Percentiles rank a stretch among this genome's conserved stretches.
Conservation (phyloP, 2,797 vertebrate species). For the Enteromius mattozi region DNA sequence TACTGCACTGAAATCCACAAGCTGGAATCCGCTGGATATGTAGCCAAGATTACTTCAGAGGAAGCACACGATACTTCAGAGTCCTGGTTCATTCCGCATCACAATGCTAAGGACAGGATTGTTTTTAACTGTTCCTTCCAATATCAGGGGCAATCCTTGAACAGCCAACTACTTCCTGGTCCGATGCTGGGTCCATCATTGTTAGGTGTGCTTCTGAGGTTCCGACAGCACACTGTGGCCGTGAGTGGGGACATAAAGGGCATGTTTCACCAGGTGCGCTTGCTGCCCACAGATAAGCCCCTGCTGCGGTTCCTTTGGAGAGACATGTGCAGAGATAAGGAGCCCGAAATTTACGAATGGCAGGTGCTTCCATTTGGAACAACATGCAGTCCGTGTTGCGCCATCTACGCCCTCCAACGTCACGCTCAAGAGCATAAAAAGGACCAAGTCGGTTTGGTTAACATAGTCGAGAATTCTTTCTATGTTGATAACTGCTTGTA, state of each 20-base stretch:
- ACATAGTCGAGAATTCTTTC: not conserved
- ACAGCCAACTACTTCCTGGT: constrained; percentile 41
- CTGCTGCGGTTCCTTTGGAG: constrained; percentile 39
- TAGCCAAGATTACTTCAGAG: constrained; percentile 8
- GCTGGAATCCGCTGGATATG: constrained; percentile 29
- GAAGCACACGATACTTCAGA: not conserved
- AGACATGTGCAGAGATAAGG: not conserved
- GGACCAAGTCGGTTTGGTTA: no score
- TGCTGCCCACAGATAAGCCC: constrained; percentile 26
- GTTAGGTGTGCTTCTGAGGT: constrained; percentile 39
- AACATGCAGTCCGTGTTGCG: no score
- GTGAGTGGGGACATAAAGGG: constrained; percentile 45
- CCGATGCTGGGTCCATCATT: constrained; percentile 8
- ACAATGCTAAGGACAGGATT: constrained; percentile 43
- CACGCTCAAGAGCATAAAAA: no score
- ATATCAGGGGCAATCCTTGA: constrained; percentile 8
- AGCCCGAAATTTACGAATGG: no score
- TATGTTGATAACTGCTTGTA: no score
- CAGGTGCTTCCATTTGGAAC: no score
- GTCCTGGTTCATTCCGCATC: constrained; percentile 41
- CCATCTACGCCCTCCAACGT: no score
- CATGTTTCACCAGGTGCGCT: constrained; percentile 47
- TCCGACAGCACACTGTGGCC: constrained; percentile 18
- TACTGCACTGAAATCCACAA: constrained; percentile 41
- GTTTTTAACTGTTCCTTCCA: constrained; percentile 48